Conservation (phyloP, 1,140 invertebrate genomes). For the Bactericera cockerelli region DNA sequence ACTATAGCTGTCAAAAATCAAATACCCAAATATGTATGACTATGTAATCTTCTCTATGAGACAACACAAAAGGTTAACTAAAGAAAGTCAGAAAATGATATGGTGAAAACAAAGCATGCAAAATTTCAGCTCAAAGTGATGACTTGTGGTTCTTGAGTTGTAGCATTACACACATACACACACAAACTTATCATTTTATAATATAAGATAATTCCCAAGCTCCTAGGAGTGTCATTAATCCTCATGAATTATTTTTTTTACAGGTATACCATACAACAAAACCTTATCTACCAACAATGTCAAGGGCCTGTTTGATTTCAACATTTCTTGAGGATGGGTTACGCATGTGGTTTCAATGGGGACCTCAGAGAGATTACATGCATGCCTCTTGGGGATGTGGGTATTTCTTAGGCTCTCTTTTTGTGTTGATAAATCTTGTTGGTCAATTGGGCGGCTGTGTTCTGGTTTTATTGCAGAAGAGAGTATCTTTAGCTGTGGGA, state of each 20-base stretch:
- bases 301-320: constrained; percentile 91
- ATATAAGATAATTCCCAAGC: too few relatives aligned
- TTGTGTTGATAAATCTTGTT: constrained; percentile 84
- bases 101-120: too few relatives aligned
- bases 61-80: too few relatives aligned
- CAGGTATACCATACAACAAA: constrained; percentile 87
- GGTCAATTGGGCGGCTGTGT: constrained; percentile 90
- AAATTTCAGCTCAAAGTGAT: too few relatives aligned
- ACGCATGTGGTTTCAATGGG: constrained; percentile 98
- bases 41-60: too few relatives aligned
- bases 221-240: too few relatives aligned
- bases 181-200: too few relatives aligned
- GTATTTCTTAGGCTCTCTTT: constrained; percentile 76
- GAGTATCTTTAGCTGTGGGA: constrained; percentile 88
- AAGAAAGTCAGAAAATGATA: too few relatives aligned
- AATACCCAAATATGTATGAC: too few relatives aligned
- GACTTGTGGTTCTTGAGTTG: too few relatives aligned
- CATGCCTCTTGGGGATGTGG: constrained; percentile 96
- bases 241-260: constrained; percentile 20
- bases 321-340: constrained; percentile 99
- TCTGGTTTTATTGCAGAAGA: constrained; percentile 84
- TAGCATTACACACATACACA: too few relatives aligned
- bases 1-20: too few relatives aligned
- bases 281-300: constrained; percentile 85
- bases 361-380: constrained; percentile 96